Conservation (phyloP, 2,797 vertebrate species). For the Anguilla marmorata region DNA sequence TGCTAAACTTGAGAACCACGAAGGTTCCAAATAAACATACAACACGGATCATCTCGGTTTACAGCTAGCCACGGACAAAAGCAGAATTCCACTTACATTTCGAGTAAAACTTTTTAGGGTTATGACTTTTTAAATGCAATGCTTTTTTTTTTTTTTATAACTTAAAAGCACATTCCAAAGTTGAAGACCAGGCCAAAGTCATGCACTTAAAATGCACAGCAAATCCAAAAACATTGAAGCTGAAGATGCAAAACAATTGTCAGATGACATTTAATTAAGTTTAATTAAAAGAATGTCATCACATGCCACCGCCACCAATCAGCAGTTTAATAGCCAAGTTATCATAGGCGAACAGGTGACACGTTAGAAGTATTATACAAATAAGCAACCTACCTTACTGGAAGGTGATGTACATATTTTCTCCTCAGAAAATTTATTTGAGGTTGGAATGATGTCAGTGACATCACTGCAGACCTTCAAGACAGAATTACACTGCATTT, state of each 20-base stretch:
- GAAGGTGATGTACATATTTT: constrained; percentile 36
- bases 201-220: background rate
- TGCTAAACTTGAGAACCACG: background rate
- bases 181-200: background rate
- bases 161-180: background rate
- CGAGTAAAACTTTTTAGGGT: background rate
- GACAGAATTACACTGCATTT: background rate
- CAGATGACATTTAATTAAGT: background rate
- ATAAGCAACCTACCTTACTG: constrained; percentile 60
- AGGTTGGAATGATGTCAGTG: constrained; percentile 40
- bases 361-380: background rate
- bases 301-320: background rate
- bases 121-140: background rate
- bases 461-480: constrained; percentile 55
- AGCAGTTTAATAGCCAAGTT: background rate
- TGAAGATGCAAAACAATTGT: background rate
- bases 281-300: background rate
- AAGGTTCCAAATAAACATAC: background rate
- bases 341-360: background rate
- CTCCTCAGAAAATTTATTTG: constrained; percentile 49
- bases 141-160: background rate
- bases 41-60: background rate
- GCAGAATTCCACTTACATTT: background rate
- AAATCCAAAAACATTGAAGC: background rate
- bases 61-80: background rate